Conservation (phyloP, 2,888 invertebrate species). For the Chymomyza caudatula region DNA sequence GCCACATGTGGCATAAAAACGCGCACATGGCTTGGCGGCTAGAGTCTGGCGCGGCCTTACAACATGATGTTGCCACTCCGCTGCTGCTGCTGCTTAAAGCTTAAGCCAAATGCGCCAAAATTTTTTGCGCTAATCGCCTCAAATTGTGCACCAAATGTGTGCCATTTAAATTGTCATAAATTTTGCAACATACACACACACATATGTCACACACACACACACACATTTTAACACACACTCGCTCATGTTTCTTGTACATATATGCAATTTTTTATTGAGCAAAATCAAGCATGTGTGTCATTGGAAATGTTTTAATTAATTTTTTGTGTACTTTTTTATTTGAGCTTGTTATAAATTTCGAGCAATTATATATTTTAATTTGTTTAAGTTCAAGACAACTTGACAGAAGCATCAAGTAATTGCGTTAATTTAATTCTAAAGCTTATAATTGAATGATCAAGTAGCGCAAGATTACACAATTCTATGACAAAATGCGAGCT, state of each 20-base stretch:
- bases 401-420: background rate
- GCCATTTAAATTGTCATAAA: conserved; percentile 71
- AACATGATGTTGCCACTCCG: background rate
- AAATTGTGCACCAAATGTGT: conserved; percentile 68
- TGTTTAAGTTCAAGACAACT: background rate
- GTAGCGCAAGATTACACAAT: background rate
- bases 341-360: conserved; percentile 39
- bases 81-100: conserved; percentile 20
- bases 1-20: conserved; percentile 51
- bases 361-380: conserved; percentile 49
- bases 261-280: conserved; percentile 30
- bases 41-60: conserved; percentile 4
- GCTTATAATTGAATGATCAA: background rate
- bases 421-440: background rate
- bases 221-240: conserved; percentile 21
- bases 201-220: conserved; percentile 21
- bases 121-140: conserved; percentile 63
- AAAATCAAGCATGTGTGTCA: background rate
- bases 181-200: conserved; percentile 38
- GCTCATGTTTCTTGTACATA: background rate
- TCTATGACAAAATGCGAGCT: background rate
- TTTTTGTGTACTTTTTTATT: conserved; percentile 15
- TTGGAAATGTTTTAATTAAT: conserved; percentile 56
- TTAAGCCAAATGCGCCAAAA: conserved; percentile 62
- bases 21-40: background rate